Evolutionary conservation across 1,140 invertebrate species (phyloP), one percentile per base, ranked within the genome.

Genomic region (Saxidomus purpurata): DNA sequence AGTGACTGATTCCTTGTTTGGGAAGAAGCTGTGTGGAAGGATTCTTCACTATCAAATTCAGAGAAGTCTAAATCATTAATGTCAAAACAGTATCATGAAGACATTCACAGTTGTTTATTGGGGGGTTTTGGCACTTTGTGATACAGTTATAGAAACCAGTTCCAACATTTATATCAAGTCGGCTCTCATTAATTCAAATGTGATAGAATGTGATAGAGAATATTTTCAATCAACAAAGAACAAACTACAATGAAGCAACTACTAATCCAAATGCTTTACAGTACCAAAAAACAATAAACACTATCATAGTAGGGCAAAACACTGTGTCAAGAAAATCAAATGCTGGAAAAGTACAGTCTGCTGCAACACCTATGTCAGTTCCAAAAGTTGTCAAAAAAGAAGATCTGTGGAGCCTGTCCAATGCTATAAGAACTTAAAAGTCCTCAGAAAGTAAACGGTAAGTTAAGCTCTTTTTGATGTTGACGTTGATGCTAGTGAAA

Each of bases 191-290:
- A 88, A 79, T 31, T 77, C 69, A n/a, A n/a, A n/a, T n/a, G n/a
- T n/a, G n/a, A n/a, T n/a, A n/a, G 2, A 76, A 88, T 61, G 40
- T 80, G 11, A 69, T 81, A 17, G 86, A 88, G 81, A 88, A 81
- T 61, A 25, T 52, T 13, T 82, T 89, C 28, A 80, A 79, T 38
- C 87, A 89, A 55, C 87, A 89, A 49, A 11, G 87, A 34, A 47
- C 77, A 40, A 74, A 61, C 2, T 80, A 89, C 31, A 43, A 89
- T 83, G 87, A 67, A 22, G 79, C 76, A n/a, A n/a, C n/a, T n/a
- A n/a, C n/a, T n/a, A n/a, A 43, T 52, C 77, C 79, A 22, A 89
- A 82, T 80, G 76, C 76, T 47, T 19, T 74, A 11, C 63, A 81
- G 36, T 89, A 89, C 49, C 36, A 34, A 19, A 34, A 55, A 25